Percentiles rank a stretch among this genome's conserved stretches.
Conservation (phyloP, 2,888 invertebrate species). For the Caenorhabditis panamensis region DNA sequence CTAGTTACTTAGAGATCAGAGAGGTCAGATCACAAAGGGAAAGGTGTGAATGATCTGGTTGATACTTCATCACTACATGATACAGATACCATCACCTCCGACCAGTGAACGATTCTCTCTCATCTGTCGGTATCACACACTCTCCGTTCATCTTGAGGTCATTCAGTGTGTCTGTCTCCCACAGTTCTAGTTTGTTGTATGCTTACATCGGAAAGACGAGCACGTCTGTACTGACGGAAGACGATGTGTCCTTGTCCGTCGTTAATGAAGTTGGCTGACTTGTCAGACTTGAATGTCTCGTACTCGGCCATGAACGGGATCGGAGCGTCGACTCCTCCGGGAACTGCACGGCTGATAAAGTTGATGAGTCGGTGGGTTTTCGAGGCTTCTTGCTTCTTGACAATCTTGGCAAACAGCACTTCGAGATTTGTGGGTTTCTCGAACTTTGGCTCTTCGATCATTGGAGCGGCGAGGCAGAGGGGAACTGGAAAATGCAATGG, state of each 20-base stretch:
- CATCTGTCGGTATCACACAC: constrained; percentile 25
- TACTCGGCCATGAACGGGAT: constrained; percentile 65
- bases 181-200: background rate
- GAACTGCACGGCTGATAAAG: constrained; percentile 65
- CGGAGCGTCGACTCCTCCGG: constrained; percentile 66
- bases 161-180: constrained; percentile 15
- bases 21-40: background rate
- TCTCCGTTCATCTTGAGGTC: constrained; percentile 26
- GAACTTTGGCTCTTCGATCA: constrained; percentile 46
- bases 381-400: constrained; percentile 63
- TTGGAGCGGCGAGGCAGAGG: constrained; percentile 44
- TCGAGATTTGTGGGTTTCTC: constrained; percentile 54
- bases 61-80: background rate
- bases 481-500: constrained; percentile 24
- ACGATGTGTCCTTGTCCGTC: constrained; percentile 66
- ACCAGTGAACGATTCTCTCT: constrained; percentile 31
- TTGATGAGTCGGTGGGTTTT: constrained; percentile 63
- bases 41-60: constrained; percentile 29
- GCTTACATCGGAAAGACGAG: constrained; percentile 69
- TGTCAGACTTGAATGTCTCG: constrained; percentile 71
- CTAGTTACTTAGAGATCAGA: background rate
- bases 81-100: background rate
- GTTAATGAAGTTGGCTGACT: constrained; percentile 68
- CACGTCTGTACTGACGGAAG: constrained; percentile 68
- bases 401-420: constrained; percentile 60